Evolutionary conservation across 1,140 invertebrate genomes (phyloP).

Genomic region (Caenorhabditis elegans): DNA sequence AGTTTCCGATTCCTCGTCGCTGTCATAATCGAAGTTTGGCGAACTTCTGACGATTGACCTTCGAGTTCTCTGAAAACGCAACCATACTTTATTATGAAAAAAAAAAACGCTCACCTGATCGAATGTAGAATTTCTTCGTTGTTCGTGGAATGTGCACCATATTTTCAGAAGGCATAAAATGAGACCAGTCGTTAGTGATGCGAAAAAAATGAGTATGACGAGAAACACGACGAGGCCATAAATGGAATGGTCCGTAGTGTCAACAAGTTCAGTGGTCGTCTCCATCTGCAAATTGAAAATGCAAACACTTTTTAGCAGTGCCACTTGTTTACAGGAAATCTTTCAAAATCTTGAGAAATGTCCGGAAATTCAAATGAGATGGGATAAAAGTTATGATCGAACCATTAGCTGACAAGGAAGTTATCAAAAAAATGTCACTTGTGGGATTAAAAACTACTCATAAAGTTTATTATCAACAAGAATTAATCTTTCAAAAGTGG

Average conservation of each 20-base stretch:
- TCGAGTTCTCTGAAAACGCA: background rate
- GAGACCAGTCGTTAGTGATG: constrained; percentile 3
- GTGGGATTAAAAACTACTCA: background rate
- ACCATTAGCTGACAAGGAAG: background rate
- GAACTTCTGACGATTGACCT: background rate
- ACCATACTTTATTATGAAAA: background rate
- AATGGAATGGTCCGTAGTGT: constrained; percentile 3
- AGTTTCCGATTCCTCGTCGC: constrained; percentile 7
- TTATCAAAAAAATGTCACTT: background rate
- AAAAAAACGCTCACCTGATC: background rate
- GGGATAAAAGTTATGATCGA: too few relatives aligned
- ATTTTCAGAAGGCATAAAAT: constrained; percentile 18
- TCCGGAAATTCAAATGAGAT: background rate
- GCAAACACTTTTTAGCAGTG: too few relatives aligned
- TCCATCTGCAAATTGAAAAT: constrained; percentile 12
- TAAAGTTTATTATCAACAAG: too few relatives aligned
- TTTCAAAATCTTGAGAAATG: background rate
- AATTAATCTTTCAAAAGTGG: too few relatives aligned
- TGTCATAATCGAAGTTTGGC: background rate
- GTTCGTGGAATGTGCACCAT: constrained; percentile 25
- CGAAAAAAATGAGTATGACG: constrained; percentile 3
- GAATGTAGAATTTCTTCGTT: background rate
- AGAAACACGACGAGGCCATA: constrained; percentile 11
- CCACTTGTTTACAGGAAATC: too few relatives aligned
- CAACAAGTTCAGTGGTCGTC: background rate